Percentiles rank a stretch among this genome's conserved stretches.
These are phyloP conservation scores for Eupithecia exiguata DNA, from an alignment of 2,888 invertebrate genomes.

Conservation along the genomic window DNA sequence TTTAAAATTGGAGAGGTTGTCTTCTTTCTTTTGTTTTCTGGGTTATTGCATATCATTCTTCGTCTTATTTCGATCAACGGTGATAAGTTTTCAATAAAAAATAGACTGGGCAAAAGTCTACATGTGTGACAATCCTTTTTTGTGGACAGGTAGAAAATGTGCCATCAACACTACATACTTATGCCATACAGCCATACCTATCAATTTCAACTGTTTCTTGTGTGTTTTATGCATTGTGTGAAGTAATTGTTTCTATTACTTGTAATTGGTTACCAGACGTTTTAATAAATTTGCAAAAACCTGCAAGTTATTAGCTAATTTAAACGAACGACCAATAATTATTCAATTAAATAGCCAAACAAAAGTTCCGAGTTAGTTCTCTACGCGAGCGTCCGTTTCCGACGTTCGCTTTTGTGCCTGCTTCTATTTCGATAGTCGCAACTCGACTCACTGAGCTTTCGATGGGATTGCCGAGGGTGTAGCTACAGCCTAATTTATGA, in stretches of 20 bases:
- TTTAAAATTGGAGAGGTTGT: too few species aligned
- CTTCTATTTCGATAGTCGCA: conserved; percentile 33
- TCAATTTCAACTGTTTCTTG: neutral
- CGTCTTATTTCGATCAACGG: too few species aligned
- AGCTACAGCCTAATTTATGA: conserved; percentile 35
- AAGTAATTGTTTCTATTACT: neutral
- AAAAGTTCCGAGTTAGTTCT: conserved; percentile 1
- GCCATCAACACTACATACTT: neutral
- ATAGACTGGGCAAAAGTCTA: too few species aligned
- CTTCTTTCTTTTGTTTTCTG: too few species aligned
- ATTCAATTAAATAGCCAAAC: neutral
- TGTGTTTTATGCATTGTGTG: neutral
- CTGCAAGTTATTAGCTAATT: neutral
- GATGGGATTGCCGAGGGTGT: conserved; percentile 29
- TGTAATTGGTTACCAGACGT: neutral
- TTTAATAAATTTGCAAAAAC: neutral
- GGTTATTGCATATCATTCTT: too few species aligned
- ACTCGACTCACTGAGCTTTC: conserved; percentile 41
- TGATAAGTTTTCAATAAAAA: too few species aligned
- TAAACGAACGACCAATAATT: neutral
- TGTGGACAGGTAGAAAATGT: neutral
- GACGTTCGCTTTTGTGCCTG: conserved; percentile 36
- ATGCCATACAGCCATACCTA: neutral
- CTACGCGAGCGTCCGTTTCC: conserved; percentile 24
- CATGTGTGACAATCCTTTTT: neutral